Conservation (phyloP, 2,888 invertebrate species). For the Ormyrus rosae region DNA sequence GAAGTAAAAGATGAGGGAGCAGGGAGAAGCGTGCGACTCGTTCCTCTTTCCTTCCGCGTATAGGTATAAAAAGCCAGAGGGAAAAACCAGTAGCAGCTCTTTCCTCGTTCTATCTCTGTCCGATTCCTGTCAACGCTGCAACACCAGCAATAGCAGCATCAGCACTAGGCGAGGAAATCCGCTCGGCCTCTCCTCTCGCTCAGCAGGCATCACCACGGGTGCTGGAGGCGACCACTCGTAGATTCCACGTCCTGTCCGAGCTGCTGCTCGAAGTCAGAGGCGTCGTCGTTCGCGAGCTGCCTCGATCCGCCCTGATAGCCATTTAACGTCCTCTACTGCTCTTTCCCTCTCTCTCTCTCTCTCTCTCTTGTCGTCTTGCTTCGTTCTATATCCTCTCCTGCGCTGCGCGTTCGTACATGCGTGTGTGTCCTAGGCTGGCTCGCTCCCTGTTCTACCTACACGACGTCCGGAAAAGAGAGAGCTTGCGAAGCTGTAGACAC, state of each 20-base stretch:
- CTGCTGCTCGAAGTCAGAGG: conserved; percentile 49
- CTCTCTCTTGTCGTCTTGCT: conserved; percentile 5
- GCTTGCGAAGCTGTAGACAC: conserved; percentile 32
- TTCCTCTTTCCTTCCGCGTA: neutral
- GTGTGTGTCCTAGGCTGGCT: conserved; percentile 50
- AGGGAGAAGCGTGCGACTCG: neutral
- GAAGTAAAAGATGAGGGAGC: neutral
- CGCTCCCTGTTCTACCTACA: conserved; percentile 11
- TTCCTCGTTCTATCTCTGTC: neutral
- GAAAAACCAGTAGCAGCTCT: conserved; percentile 3
- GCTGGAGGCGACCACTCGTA: conserved; percentile 9
- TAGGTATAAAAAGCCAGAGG: neutral
- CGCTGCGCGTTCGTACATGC: conserved; percentile 16
- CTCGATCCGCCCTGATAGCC: conserved; percentile 57
- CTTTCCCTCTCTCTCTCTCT: neutral
- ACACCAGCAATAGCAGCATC: neutral
- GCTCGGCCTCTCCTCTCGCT: conserved; percentile 33
- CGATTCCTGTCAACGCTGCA: conserved; percentile 34
- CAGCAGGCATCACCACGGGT: conserved; percentile 48
- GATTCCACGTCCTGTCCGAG: conserved; percentile 32
- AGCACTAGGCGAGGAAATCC: conserved; percentile 24
- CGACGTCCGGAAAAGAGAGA: conserved; percentile 13
- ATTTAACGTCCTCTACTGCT: conserved; percentile 53
- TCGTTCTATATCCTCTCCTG: conserved; percentile 5
- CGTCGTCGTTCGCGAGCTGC: conserved; percentile 52